Conservation (phyloP, 1,140 invertebrate species). For the Heliconius eleuchia region DNA sequence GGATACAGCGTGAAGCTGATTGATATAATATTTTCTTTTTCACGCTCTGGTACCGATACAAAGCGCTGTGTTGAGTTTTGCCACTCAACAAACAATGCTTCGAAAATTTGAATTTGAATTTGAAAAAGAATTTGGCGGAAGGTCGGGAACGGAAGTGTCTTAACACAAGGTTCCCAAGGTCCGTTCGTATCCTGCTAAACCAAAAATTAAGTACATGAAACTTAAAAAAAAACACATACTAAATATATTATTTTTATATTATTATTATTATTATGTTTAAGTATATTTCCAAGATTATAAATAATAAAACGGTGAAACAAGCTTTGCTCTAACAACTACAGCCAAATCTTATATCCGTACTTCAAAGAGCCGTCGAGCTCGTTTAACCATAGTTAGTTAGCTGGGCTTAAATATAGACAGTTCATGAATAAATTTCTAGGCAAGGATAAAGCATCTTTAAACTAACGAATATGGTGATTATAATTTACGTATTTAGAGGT, state of each 20-base stretch:
- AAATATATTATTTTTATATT: not conserved
- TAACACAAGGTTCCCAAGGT: no score
- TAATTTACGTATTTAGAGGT: not conserved
- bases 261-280: not conserved
- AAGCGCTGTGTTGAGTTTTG: no score
- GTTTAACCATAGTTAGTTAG: conserved; percentile 33
- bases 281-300: not conserved
- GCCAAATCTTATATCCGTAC: conserved; percentile 33
- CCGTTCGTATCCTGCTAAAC: no score
- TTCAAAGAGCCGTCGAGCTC: conserved; percentile 36
- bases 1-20: no score
- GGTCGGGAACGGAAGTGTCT: no score
- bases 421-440: conserved; percentile 30
- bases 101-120: no score
- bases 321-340: conserved; percentile 17
- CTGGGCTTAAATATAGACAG: conserved; percentile 22
- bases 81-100: no score
- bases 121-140: no score
- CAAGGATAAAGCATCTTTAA: not conserved
- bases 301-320: not conserved
- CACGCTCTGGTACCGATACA: no score
- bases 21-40: no score
- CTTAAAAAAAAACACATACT: not conserved
- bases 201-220: no score
- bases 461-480: not conserved